A percentile compares a stretch with the other conserved stretches of the same genome.
These are phyloP conservation scores for Limnephilus lunatus DNA, from an alignment of 2,888 invertebrate species.

Conservation along the genomic window DNA sequence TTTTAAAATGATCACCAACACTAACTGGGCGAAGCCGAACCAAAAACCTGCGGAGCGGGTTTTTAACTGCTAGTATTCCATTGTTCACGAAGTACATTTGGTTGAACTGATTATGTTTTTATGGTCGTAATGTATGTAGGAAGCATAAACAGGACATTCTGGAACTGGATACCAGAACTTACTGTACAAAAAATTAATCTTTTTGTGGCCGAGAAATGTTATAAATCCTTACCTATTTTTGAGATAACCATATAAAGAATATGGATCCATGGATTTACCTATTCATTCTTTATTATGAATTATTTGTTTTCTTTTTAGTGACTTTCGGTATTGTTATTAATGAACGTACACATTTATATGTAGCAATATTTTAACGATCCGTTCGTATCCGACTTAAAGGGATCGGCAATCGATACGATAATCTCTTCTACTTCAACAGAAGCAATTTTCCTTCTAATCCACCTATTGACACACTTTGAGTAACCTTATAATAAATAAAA, in stretches of 20 bases:
- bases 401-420: neutral
- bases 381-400: neutral
- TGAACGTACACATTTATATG: too few species aligned
- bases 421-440: neutral
- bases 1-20: too few species aligned
- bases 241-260: too few species aligned
- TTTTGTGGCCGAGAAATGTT: neutral
- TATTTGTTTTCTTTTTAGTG: too few species aligned
- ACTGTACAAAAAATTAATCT: neutral
- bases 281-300: too few species aligned
- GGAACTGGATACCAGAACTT: neutral
- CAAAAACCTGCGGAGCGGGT: too few species aligned
- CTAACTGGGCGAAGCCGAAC: too few species aligned
- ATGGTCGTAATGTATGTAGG: neutral
- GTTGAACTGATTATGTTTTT: too few species aligned
- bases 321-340: too few species aligned
- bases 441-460: neutral
- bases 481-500: neutral
- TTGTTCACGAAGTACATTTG: too few species aligned
- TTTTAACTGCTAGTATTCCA: too few species aligned
- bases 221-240: neutral
- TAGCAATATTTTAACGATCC: neutral
- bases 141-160: neutral
- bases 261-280: too few species aligned
- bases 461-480: neutral